A percentile compares a stretch with the other conserved stretches of the same genome.
Evolutionary conservation across 2,888 invertebrate species (phyloP).

Genomic region (Apamea crenata): DNA sequence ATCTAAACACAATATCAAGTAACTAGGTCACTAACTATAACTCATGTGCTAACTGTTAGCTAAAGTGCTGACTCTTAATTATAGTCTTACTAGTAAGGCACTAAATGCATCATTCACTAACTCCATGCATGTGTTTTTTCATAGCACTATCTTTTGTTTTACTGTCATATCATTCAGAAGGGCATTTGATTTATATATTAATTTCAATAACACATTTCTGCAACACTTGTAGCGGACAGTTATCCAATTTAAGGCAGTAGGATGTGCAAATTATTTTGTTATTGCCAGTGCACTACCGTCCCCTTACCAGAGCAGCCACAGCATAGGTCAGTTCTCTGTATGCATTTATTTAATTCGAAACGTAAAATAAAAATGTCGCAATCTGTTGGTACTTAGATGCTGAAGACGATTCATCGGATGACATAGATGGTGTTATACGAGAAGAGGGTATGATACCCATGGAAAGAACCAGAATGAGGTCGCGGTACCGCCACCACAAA

Average conservation of each 20-base stretch:
- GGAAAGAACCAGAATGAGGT: conserved; percentile 82
- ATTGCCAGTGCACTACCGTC: conserved; percentile 24
- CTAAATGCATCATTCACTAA: background rate
- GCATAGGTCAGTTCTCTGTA: background rate
- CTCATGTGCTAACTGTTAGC: background rate
- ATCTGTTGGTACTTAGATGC: conserved; percentile 75
- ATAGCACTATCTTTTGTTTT: background rate
- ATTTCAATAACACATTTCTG: background rate
- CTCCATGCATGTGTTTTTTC: background rate
- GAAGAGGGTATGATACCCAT: conserved; percentile 78
- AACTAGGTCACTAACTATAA: background rate
- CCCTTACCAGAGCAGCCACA: background rate
- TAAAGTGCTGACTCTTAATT: background rate
- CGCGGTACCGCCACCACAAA: conserved; percentile 85
- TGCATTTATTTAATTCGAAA: background rate
- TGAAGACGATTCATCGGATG: conserved; percentile 87
- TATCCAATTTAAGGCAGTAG: conserved; percentile 51
- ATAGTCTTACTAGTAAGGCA: too few relatives aligned
- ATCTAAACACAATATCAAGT: background rate
- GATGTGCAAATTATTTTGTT: conserved; percentile 47
- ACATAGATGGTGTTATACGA: conserved; percentile 74
- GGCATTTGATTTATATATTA: conserved; percentile 1
- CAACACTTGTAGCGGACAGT: conserved; percentile 22
- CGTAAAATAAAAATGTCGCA: background rate
- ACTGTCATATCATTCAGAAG: background rate